Percentiles rank a stretch among this genome's conserved stretches.
These are phyloP conservation scores for Salvelinus namaycush DNA, from an alignment of 2,113 vertebrate species.

Conservation along the genomic window DNA sequence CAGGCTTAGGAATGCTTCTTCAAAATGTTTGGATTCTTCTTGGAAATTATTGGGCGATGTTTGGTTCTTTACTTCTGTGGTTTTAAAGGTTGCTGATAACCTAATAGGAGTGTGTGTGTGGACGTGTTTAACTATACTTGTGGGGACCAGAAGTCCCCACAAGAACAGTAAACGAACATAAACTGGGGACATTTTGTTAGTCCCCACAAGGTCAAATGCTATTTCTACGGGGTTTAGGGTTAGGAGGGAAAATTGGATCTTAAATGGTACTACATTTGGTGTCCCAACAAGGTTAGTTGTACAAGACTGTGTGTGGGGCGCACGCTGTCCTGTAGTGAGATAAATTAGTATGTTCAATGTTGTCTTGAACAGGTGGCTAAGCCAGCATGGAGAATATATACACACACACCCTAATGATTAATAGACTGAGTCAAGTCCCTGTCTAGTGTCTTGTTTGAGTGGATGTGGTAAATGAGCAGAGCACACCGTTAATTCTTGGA, in stretches of 20 bases:
- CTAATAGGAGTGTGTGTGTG: constrained; percentile 6
- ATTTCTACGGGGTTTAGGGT: no score
- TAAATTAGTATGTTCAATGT: constrained; percentile 76
- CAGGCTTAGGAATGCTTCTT: background rate
- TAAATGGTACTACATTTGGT: background rate
- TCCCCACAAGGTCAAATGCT: no score
- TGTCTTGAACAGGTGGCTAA: constrained; percentile 78
- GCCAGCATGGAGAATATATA: constrained; percentile 67
- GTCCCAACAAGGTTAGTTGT: background rate
- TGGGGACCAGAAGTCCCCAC: no score
- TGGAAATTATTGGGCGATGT: background rate
- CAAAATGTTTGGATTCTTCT: no score
- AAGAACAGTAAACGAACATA: no score
- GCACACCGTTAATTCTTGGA: constrained; percentile 23
- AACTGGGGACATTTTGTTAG: no score
- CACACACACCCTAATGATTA: constrained; percentile 35
- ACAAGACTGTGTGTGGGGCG: background rate
- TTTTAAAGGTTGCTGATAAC: background rate
- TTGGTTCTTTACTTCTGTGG: background rate
- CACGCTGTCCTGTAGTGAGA: constrained; percentile 70
- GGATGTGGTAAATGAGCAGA: constrained; percentile 20
- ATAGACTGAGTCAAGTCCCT: constrained; percentile 43
- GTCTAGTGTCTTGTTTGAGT: constrained; percentile 36
- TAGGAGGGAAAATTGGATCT: background rate
- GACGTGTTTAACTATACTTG: background rate